Evolutionary conservation across 2,797 vertebrate species (phyloP).

Genomic region (Malurus leucopterus): DNA sequence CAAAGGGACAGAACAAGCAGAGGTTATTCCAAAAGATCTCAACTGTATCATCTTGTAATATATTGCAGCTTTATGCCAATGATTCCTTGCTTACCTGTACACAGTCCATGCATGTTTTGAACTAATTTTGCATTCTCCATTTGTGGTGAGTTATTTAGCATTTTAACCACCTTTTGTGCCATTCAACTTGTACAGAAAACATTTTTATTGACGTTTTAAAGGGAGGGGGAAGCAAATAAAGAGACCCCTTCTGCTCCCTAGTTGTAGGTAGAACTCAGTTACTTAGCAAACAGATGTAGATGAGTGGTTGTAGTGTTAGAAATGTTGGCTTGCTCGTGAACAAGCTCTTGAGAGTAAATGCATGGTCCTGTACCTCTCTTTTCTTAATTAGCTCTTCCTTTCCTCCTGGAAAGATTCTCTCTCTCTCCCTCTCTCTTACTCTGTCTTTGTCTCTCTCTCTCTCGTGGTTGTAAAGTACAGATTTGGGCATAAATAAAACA

Average conservation of each 20-base stretch:
- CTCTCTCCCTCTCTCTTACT: slow-evolving; percentile 28
- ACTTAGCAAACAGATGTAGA: slow-evolving; percentile 74
- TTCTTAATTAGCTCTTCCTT: slow-evolving; percentile 73
- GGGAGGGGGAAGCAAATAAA: slow-evolving; percentile 40
- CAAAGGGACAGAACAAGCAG: slow-evolving; percentile 54
- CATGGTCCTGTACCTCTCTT: slow-evolving; percentile 77
- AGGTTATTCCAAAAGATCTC: slow-evolving; percentile 66
- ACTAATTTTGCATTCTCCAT: slow-evolving; percentile 72
- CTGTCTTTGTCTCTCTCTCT: slow-evolving; percentile 60
- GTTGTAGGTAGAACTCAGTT: slow-evolving; percentile 76
- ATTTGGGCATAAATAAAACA: slow-evolving; percentile 58
- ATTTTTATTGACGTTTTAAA: slow-evolving; percentile 74
- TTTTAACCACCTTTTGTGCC: slow-evolving; percentile 73
- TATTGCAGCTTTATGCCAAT: slow-evolving; percentile 81
- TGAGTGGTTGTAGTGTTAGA: slow-evolving; percentile 81
- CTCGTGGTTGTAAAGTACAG: slow-evolving; percentile 70
- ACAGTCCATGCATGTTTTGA: slow-evolving; percentile 74
- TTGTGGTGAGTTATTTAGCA: slow-evolving; percentile 68
- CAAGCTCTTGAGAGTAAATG: slow-evolving; percentile 80
- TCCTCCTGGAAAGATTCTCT: slow-evolving; percentile 69
- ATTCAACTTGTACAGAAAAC: slow-evolving; percentile 81
- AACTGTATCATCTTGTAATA: slow-evolving; percentile 74
- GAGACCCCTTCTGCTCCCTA: slow-evolving; percentile 67
- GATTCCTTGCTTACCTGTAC: slow-evolving; percentile 74
- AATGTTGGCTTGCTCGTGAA: slow-evolving; percentile 76